Conservation (phyloP, 2,888 invertebrate species). For the Heliconius charithonia region DNA sequence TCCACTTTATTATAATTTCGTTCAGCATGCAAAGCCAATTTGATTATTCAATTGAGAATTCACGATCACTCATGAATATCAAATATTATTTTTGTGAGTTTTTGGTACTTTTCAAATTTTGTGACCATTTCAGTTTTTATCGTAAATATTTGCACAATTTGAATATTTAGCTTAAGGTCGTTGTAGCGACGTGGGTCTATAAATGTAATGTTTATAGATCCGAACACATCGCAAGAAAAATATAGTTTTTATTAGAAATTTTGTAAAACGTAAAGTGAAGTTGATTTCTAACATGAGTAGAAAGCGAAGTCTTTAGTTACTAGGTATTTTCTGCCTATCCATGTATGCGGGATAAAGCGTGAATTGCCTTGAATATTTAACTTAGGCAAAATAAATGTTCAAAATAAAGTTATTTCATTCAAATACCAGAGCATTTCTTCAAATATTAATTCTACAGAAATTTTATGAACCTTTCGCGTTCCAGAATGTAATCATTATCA, state of each 20-base stretch:
- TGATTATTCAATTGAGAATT: conserved; percentile 42
- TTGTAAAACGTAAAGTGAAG: background rate
- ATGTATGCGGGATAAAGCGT: background rate
- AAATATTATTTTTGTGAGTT: conserved; percentile 36
- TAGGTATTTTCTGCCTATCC: background rate
- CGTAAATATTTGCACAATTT: conserved; percentile 21
- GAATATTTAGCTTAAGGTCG: background rate
- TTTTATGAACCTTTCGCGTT: conserved; percentile 5
- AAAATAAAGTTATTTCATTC: conserved; percentile 14
- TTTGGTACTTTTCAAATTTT: conserved; percentile 29
- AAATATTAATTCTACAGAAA: conserved; percentile 10
- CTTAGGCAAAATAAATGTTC: background rate
- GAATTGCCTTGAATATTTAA: conserved; percentile 3
- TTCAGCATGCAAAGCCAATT: conserved; percentile 40
- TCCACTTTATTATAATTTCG: conserved; percentile 37
- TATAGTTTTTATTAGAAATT: background rate
- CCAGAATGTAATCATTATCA: conserved; percentile 27
- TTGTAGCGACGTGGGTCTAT: background rate
- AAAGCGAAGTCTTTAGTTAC: background rate
- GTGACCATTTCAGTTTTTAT: conserved; percentile 7
- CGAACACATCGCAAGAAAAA: no score
- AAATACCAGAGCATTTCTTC: conserved; percentile 12
- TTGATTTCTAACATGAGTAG: background rate
- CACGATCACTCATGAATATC: conserved; percentile 42
- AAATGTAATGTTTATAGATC: no score